Percentiles rank a stretch among this genome's conserved stretches.
Evolutionary conservation across 2,888 invertebrate genomes (phyloP).

Genomic region (Leptogaster cylindrica): DNA sequence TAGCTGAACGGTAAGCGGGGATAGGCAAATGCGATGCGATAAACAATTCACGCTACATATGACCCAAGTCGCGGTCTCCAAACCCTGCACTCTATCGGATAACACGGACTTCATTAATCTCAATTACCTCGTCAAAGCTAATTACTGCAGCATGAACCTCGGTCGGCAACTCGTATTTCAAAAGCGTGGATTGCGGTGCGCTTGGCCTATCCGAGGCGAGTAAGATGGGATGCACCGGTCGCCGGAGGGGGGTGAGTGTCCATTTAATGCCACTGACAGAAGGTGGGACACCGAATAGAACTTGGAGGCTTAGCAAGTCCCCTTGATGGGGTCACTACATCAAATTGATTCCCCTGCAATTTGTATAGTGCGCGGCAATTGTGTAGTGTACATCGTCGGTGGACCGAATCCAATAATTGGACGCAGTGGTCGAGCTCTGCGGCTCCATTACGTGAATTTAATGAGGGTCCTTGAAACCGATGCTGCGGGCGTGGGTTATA

Average conservation of each 20-base stretch:
- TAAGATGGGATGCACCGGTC: background rate
- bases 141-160: conserved; percentile 31
- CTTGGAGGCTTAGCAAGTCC: background rate
- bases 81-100: conserved; percentile 29
- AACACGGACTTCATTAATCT: conserved; percentile 37
- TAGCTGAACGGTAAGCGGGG: conserved; percentile 14
- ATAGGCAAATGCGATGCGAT: conserved; percentile 24
- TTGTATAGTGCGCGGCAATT: background rate
- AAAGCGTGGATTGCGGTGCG: conserved; percentile 7
- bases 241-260: background rate
- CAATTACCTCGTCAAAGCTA: conserved; percentile 40
- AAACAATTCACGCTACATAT: conserved; percentile 33
- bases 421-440: conserved; percentile 7
- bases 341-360: conserved; percentile 17
- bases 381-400: background rate
- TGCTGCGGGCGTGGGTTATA: conserved; percentile 36
- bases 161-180: background rate
- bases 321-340: conserved; percentile 19
- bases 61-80: conserved; percentile 23
- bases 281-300: conserved; percentile 7
- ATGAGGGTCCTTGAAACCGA: too few species aligned
- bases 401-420: conserved; percentile 19
- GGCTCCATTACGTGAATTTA: conserved; percentile 18
- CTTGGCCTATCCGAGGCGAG: background rate
- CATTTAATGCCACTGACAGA: background rate